A percentile compares a stretch with the other conserved stretches of the same genome.
Conservation (phyloP, 2,888 invertebrate species). For the Rhaphigaster nebulosa region DNA sequence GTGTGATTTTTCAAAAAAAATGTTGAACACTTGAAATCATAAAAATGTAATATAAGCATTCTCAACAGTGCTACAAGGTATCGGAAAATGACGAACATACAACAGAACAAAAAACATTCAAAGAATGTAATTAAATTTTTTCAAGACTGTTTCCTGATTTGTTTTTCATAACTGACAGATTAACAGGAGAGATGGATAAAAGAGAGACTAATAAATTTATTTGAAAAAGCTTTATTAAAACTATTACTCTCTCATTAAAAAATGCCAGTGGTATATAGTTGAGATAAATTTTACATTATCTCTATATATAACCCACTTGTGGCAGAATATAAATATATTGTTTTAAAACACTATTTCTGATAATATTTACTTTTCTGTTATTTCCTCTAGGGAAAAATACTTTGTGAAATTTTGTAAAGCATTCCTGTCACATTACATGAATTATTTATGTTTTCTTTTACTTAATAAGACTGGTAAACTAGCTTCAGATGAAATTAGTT, state of each 20-base stretch:
- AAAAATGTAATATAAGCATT: no score
- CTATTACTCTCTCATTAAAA: background rate
- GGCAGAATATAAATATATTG: background rate
- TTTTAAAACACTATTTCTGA: background rate
- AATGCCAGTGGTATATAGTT: background rate
- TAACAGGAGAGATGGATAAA: background rate
- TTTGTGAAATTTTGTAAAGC: background rate
- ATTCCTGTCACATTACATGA: slow-evolving; percentile 11
- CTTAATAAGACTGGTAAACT: slow-evolving; percentile 47
- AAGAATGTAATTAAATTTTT: no score
- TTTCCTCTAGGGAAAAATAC: background rate
- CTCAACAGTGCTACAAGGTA: no score
- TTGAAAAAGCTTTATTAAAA: background rate
- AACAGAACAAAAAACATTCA: no score
- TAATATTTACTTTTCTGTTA: background rate
- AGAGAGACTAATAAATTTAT: background rate
- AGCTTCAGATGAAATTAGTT: slow-evolving; percentile 22
- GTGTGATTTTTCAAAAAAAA: no score
- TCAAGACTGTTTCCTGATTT: no score
- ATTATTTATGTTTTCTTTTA: background rate
- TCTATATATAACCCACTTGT: no score
- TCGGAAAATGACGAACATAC: no score
- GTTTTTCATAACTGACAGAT: no score
- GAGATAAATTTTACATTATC: background rate
- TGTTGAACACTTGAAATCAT: no score